phyloP scores from a whole-genome alignment of 2,113 vertebrate species.

The human (Homo sapiens) region GRCh38 chr12:122671501-122672000 shows the following conservation, averaged over 20 bases:
- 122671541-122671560: no score
- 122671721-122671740: neutral
- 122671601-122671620: neutral
- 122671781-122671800: neutral
- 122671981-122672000: no score
- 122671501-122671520: no score
- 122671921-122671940: no score
- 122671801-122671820: neutral
- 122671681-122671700: neutral
- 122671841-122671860: neutral
- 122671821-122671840: neutral
- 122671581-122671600: neutral
- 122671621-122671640: neutral
- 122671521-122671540: no score
- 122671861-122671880: neutral
- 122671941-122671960: no score
- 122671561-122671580: neutral
- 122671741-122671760: neutral
- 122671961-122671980: neutral
- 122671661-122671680: neutral
- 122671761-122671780: no score
- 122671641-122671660: neutral
- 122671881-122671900: neutral
- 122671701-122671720: neutral
- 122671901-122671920: no score